These are phyloP conservation scores for Polydesmus complanatus DNA, from an alignment of 2,888 invertebrate genomes.

Conservation along the genomic window DNA sequence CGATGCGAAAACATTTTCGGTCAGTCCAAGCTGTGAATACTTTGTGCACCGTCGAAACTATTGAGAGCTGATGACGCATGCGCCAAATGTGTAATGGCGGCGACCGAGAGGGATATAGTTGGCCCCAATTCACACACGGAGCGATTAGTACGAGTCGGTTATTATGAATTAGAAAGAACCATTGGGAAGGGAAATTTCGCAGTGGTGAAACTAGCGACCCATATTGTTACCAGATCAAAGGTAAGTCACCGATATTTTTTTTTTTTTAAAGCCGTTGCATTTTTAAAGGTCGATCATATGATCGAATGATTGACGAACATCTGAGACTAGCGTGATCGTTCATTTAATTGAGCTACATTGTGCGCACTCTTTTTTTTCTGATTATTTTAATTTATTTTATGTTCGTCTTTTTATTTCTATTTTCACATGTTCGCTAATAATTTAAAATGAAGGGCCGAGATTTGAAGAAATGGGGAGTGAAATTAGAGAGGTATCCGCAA, in stretches of 20 bases:
- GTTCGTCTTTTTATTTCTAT: too few relatives aligned
- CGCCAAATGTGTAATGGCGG: slow-evolving; percentile 8
- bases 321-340: too few relatives aligned
- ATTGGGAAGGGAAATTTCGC: slow-evolving; percentile 99
- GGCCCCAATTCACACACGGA: slow-evolving; percentile 5
- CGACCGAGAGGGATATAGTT: slow-evolving; percentile 6
- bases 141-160: slow-evolving; percentile 82
- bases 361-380: too few relatives aligned
- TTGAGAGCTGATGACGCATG: neutral
- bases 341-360: too few relatives aligned
- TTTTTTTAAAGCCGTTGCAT: too few relatives aligned
- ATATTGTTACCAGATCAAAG: slow-evolving; percentile 96
- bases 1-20: neutral
- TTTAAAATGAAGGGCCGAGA: too few relatives aligned
- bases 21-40: neutral
- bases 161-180: slow-evolving; percentile 93
- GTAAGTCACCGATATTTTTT: slow-evolving; percentile 43
- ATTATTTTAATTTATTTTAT: too few relatives aligned
- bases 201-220: slow-evolving; percentile 94
- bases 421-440: too few relatives aligned
- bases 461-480: too few relatives aligned
- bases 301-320: too few relatives aligned
- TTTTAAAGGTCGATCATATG: too few relatives aligned
- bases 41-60: neutral
- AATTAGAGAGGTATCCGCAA: too few relatives aligned